Evolutionary conservation across 2,888 invertebrate genomes (phyloP).

Genomic region (Apodemia duryi): DNA sequence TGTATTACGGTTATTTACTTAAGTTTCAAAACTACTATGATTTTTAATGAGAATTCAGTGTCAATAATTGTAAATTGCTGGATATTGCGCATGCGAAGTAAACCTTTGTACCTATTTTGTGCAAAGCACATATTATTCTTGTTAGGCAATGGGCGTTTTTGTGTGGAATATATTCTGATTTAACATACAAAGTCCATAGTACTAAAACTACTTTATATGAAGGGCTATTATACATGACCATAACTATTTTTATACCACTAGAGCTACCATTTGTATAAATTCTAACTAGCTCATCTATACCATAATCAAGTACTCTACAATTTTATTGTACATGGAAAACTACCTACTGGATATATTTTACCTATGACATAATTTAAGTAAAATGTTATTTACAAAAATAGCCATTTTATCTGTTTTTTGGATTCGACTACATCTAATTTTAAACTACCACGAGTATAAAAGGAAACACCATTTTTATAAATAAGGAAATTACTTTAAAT

Average conservation of each 20-base stretch:
- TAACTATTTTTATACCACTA: constrained; percentile 61
- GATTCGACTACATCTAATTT: constrained; percentile 53
- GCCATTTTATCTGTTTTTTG: constrained; percentile 61
- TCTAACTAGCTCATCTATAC: constrained; percentile 67
- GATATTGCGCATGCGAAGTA: constrained; percentile 24
- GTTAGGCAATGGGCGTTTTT: constrained; percentile 4
- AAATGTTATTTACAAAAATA: constrained; percentile 77
- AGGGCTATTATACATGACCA: constrained; percentile 63
- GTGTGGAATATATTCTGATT: constrained; percentile 30
- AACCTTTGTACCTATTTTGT: constrained; percentile 21
- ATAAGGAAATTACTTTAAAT: constrained; percentile 35
- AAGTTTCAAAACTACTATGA: constrained; percentile 8
- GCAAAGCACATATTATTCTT: constrained; percentile 26
- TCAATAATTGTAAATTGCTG: constrained; percentile 11
- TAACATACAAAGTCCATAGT: constrained; percentile 52
- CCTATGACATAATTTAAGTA: constrained; percentile 75
- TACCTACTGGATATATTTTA: constrained; percentile 71
- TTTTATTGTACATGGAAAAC: constrained; percentile 77
- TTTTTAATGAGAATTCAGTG: constrained; percentile 22
- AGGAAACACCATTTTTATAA: constrained; percentile 26
- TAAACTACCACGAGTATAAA: constrained; percentile 43
- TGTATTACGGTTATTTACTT: constrained; percentile 36
- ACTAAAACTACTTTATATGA: constrained; percentile 52
- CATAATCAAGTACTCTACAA: constrained; percentile 70
- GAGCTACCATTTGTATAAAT: constrained; percentile 73